Conservation (phyloP, 2,113 vertebrate species). For the Cyprinodon variegatus region DNA sequence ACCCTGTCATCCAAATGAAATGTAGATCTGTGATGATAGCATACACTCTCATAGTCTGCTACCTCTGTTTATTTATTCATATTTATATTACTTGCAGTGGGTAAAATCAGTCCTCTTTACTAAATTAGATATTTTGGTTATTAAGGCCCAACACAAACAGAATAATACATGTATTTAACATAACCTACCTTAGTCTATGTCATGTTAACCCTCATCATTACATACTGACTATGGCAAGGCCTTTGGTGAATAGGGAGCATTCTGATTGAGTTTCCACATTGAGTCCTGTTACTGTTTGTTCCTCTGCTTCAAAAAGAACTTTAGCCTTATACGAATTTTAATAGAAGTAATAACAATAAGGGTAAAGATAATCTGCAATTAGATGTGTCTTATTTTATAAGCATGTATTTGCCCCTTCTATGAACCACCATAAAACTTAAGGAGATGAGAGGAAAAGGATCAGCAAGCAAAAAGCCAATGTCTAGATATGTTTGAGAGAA, state of each 20-base stretch:
- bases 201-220: slow-evolving; percentile 48
- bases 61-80: slow-evolving; percentile 55
- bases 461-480: slow-evolving; percentile 46
- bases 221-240: slow-evolving; percentile 10
- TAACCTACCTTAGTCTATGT: slow-evolving; percentile 34
- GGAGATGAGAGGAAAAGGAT: slow-evolving; percentile 19
- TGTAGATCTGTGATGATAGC: slow-evolving; percentile 69
- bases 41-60: slow-evolving; percentile 56
- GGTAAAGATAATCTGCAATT: slow-evolving; percentile 3
- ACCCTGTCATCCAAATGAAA: slow-evolving; percentile 60
- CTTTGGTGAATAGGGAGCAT: slow-evolving; percentile 30
- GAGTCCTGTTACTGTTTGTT: slow-evolving; percentile 5
- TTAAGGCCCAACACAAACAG: slow-evolving; percentile 21
- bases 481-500: slow-evolving; percentile 33
- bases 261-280: background rate
- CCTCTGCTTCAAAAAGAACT: slow-evolving; percentile 3
- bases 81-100: slow-evolving; percentile 54
- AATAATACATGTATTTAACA: slow-evolving; percentile 50
- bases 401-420: slow-evolving; percentile 20
- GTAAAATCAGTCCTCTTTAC: slow-evolving; percentile 48
- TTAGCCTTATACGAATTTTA: slow-evolving; percentile 12
- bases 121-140: slow-evolving; percentile 21
- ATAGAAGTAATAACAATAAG: slow-evolving; percentile 33
- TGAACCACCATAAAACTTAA: slow-evolving; percentile 5
- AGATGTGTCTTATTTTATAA: background rate